A percentile compares a stretch with the other conserved stretches of the same genome.
These are phyloP conservation scores for Choloepus didactylus DNA, from an alignment of 2,797 vertebrate species.

Conservation along the genomic window DNA sequence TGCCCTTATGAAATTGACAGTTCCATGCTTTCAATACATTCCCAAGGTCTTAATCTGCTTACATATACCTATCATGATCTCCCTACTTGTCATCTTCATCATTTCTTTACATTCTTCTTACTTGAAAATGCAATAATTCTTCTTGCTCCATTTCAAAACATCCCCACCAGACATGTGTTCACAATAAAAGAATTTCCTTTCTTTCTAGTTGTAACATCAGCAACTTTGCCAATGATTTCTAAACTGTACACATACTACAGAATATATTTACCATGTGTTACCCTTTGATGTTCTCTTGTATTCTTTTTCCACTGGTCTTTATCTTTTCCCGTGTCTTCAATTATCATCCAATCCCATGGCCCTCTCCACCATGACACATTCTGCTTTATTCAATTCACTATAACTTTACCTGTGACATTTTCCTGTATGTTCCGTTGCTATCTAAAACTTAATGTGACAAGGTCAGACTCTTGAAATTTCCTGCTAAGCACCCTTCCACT, in stretches of 20 bases:
- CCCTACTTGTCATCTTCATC: background rate
- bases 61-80: background rate
- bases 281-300: background rate
- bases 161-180: background rate
- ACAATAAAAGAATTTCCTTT: background rate
- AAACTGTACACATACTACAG: background rate
- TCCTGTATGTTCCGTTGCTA: background rate
- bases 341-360: background rate
- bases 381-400: slow-evolving; percentile 55
- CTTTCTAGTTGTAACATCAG: background rate
- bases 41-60: background rate
- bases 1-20: background rate
- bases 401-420: slow-evolving; percentile 12
- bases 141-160: background rate
- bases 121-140: background rate
- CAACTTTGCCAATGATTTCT: slow-evolving; percentile 11
- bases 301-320: slow-evolving; percentile 39
- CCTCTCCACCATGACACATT: slow-evolving; percentile 3
- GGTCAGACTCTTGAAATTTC: slow-evolving; percentile 49
- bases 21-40: background rate
- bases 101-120: background rate
- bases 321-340: slow-evolving; percentile 34
- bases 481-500: background rate
- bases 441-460: slow-evolving; percentile 57
- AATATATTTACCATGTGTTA: slow-evolving; percentile 7